Evolutionary conservation across 2,888 invertebrate genomes (phyloP).

Genomic region (Steinernema hermaphroditum): DNA sequence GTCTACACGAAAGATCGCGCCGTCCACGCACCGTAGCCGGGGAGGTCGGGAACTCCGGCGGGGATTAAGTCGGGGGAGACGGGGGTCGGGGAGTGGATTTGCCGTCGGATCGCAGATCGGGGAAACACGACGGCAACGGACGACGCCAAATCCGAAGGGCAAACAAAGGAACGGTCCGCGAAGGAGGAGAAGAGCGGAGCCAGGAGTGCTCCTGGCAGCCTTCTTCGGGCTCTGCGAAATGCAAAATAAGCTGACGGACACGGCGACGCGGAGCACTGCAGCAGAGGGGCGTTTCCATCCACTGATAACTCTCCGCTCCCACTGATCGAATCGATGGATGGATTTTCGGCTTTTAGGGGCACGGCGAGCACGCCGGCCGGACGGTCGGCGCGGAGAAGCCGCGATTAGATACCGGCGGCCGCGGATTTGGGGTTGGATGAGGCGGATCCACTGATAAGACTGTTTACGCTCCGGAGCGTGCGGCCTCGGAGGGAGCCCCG

Average conservation of each 20-base stretch:
- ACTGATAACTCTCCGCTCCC: conserved; percentile 25
- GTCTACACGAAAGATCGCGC: too few relatives aligned
- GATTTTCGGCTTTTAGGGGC: conserved; percentile 24
- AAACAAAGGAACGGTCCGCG: conserved; percentile 19
- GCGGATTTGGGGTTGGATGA: conserved; percentile 17
- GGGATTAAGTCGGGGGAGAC: not conserved
- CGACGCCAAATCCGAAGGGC: conserved; percentile 15
- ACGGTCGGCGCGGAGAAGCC: conserved; percentile 7
- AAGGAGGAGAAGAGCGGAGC: not conserved
- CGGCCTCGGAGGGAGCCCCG: not conserved
- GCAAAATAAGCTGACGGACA: conserved; percentile 24
- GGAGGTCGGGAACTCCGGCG: too few relatives aligned
- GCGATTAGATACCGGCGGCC: conserved; percentile 13
- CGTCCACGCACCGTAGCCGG: too few relatives aligned
- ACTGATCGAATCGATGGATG: conserved; percentile 16
- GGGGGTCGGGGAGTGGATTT: conserved; percentile 10
- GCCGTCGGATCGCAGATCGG: not conserved
- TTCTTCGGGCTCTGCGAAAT: conserved; percentile 19
- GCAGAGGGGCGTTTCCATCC: conserved; percentile 28
- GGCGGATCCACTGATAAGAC: conserved; percentile 22
- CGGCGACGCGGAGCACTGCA: conserved; percentile 16
- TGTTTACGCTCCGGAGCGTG: not conserved
- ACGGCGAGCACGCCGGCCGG: conserved; percentile 8
- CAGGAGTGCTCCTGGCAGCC: conserved; percentile 10
- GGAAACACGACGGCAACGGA: not conserved